phyloP scores from a whole-genome alignment of 2,113 vertebrate species.

The Peromyscus maniculatus region DNA sequence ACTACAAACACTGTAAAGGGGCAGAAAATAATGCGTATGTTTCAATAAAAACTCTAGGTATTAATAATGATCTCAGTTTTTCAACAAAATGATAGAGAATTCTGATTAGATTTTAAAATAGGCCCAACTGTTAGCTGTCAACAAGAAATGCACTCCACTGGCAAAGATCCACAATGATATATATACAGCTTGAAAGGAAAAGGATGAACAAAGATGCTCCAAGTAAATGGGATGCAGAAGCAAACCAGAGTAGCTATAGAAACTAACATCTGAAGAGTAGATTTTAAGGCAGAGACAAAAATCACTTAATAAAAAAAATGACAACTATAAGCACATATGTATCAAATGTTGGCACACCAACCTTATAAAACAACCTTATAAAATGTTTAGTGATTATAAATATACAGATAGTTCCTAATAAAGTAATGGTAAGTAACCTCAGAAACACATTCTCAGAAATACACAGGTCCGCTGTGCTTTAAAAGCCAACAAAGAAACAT shows the following conservation, averaged over 20 bases:
- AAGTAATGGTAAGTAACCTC: neutral
- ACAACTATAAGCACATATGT: neutral
- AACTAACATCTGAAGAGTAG: neutral
- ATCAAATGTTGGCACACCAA: neutral
- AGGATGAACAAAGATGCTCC: neutral
- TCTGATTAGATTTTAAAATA: neutral
- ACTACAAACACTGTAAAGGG: neutral
- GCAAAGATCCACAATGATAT: neutral
- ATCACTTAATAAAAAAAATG: neutral
- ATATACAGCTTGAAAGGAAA: neutral
- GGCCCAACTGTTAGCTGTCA: neutral
- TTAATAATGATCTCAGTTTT: neutral
- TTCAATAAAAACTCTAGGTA: neutral
- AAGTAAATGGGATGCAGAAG: neutral
- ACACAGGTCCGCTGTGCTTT: neutral
- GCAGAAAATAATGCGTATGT: neutral
- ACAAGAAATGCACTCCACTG: neutral
- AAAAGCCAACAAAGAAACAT: neutral
- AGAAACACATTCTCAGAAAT: neutral
- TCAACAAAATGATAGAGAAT: neutral
- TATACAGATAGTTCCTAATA: neutral
- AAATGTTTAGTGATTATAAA: neutral
- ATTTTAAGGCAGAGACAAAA: neutral
- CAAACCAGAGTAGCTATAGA: neutral
- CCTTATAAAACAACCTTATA: neutral